Conservation (phyloP, 1,140 invertebrate species). For the Pogonognathellus flavescens region DNA sequence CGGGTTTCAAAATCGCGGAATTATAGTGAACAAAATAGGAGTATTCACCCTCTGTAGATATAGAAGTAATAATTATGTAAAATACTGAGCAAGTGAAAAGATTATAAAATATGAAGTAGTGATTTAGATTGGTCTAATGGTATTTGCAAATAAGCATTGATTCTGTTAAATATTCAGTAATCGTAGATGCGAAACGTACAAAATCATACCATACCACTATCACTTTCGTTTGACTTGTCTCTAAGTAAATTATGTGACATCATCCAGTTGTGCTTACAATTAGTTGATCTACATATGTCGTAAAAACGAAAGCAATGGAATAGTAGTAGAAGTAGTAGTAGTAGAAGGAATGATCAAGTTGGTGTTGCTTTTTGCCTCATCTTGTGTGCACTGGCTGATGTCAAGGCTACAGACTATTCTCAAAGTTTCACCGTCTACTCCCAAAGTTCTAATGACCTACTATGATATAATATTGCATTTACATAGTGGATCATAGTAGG, state of each 20-base stretch:
- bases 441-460: constrained; percentile 46
- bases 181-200: neutral
- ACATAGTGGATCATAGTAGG: constrained; percentile 31
- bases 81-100: no score
- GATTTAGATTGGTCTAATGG: no score
- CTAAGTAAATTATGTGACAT: constrained; percentile 39
- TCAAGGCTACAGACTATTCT: constrained; percentile 39
- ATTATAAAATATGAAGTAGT: no score
- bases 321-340: neutral
- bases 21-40: no score
- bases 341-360: neutral
- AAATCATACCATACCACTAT: constrained; percentile 7
- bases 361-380: constrained; percentile 19
- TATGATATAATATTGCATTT: constrained; percentile 13
- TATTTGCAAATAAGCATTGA: no score
- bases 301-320: constrained; percentile 43
- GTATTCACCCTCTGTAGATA: no score
- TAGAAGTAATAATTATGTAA: no score
- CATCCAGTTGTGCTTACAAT: constrained; percentile 28
- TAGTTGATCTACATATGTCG: constrained; percentile 42
- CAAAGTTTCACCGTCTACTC: constrained; percentile 43
- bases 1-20: no score
- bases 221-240: constrained; percentile 29
- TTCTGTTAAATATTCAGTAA: no score
- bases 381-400: constrained; percentile 18